Evolutionary conservation across 1,140 invertebrate genomes (phyloP).

Genomic region (Magallana gigas): DNA sequence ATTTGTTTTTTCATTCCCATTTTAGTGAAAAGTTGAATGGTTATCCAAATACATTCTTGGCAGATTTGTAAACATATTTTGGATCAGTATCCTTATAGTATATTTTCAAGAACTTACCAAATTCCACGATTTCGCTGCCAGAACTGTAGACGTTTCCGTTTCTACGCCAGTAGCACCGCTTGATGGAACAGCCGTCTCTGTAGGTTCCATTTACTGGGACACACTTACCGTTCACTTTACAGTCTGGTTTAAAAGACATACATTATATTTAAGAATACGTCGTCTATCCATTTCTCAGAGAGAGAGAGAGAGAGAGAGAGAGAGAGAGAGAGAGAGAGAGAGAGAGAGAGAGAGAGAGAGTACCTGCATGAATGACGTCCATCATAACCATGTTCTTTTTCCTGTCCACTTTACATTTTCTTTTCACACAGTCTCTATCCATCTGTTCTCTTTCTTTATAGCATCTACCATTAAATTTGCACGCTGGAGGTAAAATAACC

Average conservation of each 20-base stretch:
- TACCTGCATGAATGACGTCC: background rate
- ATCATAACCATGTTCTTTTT: background rate
- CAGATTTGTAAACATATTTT: too few species aligned
- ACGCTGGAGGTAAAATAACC: background rate
- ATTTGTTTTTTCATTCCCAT: too few species aligned
- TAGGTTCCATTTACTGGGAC: background rate
- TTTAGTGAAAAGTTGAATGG: too few species aligned
- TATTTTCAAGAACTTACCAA: background rate
- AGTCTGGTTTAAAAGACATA: background rate
- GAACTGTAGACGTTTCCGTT: background rate
- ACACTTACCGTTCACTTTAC: background rate
- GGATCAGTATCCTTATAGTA: too few species aligned
- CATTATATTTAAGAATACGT: too few species aligned
- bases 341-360: background rate
- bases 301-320: too few species aligned
- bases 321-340: too few species aligned
- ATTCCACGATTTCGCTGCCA: background rate
- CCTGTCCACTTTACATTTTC: slow-evolving; percentile 16
- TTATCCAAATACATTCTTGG: too few species aligned
- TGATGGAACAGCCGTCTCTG: slow-evolving; percentile 1
- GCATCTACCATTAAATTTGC: background rate
- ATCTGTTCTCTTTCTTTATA: background rate
- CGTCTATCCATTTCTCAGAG: too few species aligned
- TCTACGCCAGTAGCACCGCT: background rate
- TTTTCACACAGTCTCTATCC: background rate